Evolutionary conservation across 2,888 invertebrate genomes (phyloP), one percentile per base, ranked within the genome.

Genomic region (Ophioninae sp.): DNA sequence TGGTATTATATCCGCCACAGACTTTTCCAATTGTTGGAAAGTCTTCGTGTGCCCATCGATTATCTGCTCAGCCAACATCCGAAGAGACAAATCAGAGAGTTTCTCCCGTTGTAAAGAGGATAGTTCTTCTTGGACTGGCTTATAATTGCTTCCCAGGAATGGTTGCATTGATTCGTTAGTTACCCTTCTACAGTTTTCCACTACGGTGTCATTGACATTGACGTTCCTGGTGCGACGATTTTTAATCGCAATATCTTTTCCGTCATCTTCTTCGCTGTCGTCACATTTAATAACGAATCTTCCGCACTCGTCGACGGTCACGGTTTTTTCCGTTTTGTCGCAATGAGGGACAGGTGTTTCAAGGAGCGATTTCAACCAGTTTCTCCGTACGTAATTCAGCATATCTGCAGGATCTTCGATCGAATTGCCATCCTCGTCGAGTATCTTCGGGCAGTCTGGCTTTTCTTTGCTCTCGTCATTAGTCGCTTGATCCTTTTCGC

Each of bases 241-340:
- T 20, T 56, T 65, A 8, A 6, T 39, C n/a, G 3, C 0, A 30
- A 59, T 56, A 23, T 67, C 69, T 61, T 77, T 63, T 51, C 8
- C 22, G n/a, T 56, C 13, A 7, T n/a, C 17, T 23, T 59, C 44
- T 22, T 80, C 61, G 2, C 13, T 68, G 6, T 81, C 72, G 13
- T 68, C 72, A 56, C 81, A 81, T 8, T n/a, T 39, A n/a, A 81
- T 13, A 10, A 68, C 67, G 20, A 81, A 77, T 72, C 75, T 77
- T 68, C 81, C 81, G 20, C 77, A 81, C 44, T 73, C 63, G 22
- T 81, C 72, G 13, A 81, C 37, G 13, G 77, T 73, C 23, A 77
- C 72, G 8, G 20, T 68, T 72, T 68, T 77, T 2, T 79, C 22
- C 3, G 44, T n/a, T 6, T 65, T 56, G 6, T 39, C 72, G 39